Evolutionary conservation across 2,797 vertebrate species (phyloP).

Genomic region (Premnoplex brunnescens): DNA sequence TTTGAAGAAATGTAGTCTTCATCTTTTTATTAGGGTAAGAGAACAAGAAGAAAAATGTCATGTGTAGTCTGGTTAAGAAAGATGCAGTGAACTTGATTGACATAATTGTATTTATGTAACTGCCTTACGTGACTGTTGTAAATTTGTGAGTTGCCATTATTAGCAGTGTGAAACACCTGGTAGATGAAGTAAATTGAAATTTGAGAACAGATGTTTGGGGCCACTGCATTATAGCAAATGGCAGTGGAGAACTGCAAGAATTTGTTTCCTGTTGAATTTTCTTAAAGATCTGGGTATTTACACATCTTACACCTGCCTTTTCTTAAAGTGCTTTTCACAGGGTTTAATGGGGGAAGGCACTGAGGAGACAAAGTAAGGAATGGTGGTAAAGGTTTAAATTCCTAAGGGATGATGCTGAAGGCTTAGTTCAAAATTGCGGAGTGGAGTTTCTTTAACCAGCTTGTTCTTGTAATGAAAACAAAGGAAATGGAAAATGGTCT

Average conservation of each 20-base stretch:
- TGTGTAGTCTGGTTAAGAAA: slow-evolving; percentile 51
- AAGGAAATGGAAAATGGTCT: slow-evolving; percentile 63
- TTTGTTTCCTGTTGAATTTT: slow-evolving; percentile 46
- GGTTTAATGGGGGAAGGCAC: not conserved
- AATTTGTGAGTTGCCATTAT: slow-evolving; percentile 64
- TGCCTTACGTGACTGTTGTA: slow-evolving; percentile 69
- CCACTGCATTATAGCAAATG: slow-evolving; percentile 38
- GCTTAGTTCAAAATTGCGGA: slow-evolving; percentile 27
- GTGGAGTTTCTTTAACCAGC: slow-evolving; percentile 41
- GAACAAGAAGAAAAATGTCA: slow-evolving; percentile 47
- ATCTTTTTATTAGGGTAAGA: slow-evolving; percentile 51
- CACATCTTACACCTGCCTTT: slow-evolving; percentile 56
- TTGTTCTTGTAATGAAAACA: slow-evolving; percentile 57
- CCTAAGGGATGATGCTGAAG: slow-evolving; percentile 7
- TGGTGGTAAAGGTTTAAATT: slow-evolving; percentile 22
- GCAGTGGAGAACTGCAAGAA: not conserved
- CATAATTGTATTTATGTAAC: slow-evolving; percentile 68
- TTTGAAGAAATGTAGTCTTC: slow-evolving; percentile 51
- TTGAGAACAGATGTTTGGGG: slow-evolving; percentile 54
- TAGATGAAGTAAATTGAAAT: slow-evolving; percentile 45
- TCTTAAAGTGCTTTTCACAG: slow-evolving; percentile 54
- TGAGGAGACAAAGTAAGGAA: not conserved
- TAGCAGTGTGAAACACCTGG: slow-evolving; percentile 67
- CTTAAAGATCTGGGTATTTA: slow-evolving; percentile 47
- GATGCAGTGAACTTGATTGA: slow-evolving; percentile 64